These are phyloP conservation scores for Psephotus haematonotus DNA, from an alignment of 2,113 vertebrate species.

Conservation along the genomic window DNA sequence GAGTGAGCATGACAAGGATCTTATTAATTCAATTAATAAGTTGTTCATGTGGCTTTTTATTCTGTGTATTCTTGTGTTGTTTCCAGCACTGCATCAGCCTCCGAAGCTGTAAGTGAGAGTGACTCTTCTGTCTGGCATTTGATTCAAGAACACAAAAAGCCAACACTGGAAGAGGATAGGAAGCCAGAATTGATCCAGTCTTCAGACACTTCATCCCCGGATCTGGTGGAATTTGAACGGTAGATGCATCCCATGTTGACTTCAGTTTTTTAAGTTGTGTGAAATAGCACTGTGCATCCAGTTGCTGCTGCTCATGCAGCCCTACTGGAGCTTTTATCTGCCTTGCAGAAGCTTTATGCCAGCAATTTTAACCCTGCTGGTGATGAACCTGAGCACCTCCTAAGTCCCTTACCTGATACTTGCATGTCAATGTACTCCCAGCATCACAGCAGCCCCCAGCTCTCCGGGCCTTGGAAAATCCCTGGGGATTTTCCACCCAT, in stretches of 20 bases:
- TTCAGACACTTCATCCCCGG: conserved; percentile 22
- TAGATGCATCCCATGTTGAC: background rate
- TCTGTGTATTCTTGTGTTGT: background rate
- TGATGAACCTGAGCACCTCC: background rate
- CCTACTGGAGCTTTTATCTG: background rate
- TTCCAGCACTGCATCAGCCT: conserved; percentile 12
- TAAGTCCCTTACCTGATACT: background rate
- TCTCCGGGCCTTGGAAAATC: background rate
- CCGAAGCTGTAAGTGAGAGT: conserved; percentile 2
- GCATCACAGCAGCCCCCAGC: background rate
- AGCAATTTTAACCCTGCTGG: background rate
- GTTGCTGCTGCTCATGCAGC: fast-evolving
- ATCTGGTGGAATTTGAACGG: conserved; percentile 83
- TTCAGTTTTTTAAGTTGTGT: background rate
- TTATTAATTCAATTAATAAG: background rate
- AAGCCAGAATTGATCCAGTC: conserved; percentile 1
- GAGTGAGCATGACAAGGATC: background rate
- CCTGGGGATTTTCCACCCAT: background rate
- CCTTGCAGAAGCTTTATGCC: background rate
- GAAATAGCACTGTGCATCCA: background rate
- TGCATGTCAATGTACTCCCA: background rate
- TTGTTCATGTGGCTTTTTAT: background rate
- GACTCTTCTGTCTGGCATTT: background rate
- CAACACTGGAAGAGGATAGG: conserved; percentile 21
- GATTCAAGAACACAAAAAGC: conserved; percentile 40